Evolutionary conservation across 2,113 vertebrate species (phyloP), one percentile per base, ranked within the genome.

Genomic region (Esox niger): DNA sequence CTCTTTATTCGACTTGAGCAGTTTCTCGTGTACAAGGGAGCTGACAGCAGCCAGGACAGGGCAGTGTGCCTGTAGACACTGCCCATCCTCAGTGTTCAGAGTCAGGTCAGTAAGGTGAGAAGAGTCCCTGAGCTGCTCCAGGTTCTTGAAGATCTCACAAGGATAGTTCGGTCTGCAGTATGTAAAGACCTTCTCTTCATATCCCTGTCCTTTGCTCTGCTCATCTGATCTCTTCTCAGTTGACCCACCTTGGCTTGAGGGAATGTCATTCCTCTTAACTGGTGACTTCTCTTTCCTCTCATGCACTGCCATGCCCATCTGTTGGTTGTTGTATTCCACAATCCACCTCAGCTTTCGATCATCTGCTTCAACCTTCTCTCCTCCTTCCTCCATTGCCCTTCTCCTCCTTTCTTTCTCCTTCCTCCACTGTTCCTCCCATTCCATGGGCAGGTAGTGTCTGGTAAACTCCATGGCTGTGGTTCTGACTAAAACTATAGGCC

Each of bases 361-460:
- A 62, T 86, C 87, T 35, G 70, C 80, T 33, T 88, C 83, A 1
- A 88, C 57, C 2, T 66, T 86, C 63, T 86, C 80, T 26, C 84
- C 88, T 15, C 87, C 83, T 63, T 90, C 88, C 70, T 87, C 84
- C 1, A 87, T 25, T 32, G 58, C 68, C 58, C 52, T 79, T 75
- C 80, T 90, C 30, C 80, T 79, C 68, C 62, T 75, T 46, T 90
- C 91, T 31, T 91, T 92, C 25, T 92, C 91, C 69, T 33, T 78
- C 64, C 84, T 84, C 91, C 91, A 91, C 23, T 66, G 74, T 32
- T 90, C 90, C 69, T 90, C 87, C 89, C 90, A 92, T 74, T 87
- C 90, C 73, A 72, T 55, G 29, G 86, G 86, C 26, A 89, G 62
- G 56, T 77, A 54, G 1, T 0, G 63, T 6, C 68, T 73, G 6